Evolutionary conservation across 2,888 invertebrate genomes (phyloP).

Genomic region (Tipula helvola): DNA sequence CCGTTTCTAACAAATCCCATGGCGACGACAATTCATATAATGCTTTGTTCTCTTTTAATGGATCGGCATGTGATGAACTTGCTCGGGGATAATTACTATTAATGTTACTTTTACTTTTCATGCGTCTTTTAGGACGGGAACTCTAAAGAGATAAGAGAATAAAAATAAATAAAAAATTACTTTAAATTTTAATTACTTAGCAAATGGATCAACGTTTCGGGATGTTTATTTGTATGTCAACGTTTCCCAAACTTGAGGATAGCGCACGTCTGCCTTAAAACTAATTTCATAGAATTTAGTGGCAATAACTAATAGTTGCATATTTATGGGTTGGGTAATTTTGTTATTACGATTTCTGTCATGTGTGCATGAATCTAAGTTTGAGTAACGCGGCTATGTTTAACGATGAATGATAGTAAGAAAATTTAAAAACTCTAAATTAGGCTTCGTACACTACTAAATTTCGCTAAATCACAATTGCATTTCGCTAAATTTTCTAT

Average conservation of each 20-base stretch:
- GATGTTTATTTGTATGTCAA: too few relatives aligned
- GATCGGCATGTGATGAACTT: not conserved
- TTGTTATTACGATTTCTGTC: too few relatives aligned
- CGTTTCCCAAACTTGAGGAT: too few relatives aligned
- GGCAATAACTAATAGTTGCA: too few relatives aligned
- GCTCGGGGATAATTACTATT: not conserved
- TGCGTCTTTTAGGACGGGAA: not conserved
- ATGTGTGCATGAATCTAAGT: too few relatives aligned
- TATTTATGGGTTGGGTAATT: too few relatives aligned
- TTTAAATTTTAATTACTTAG: not conserved
- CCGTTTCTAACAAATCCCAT: conserved; percentile 13
- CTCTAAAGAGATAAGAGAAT: not conserved
- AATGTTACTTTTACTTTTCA: not conserved
- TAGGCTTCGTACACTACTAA: too few relatives aligned
- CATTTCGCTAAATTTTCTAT: not conserved
- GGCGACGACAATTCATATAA: conserved; percentile 9
- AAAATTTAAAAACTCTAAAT: not conserved
- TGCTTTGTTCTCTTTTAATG: conserved; percentile 15
- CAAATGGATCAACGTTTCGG: not conserved
- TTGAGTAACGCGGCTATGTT: too few relatives aligned
- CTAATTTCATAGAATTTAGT: too few relatives aligned
- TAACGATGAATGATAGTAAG: too few relatives aligned
- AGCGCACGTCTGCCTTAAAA: too few relatives aligned
- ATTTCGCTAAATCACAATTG: too few relatives aligned
- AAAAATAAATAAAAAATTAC: not conserved